Evolutionary conservation across 2,797 vertebrate genomes (phyloP).

Genomic region (Erithacus rubecula): DNA sequence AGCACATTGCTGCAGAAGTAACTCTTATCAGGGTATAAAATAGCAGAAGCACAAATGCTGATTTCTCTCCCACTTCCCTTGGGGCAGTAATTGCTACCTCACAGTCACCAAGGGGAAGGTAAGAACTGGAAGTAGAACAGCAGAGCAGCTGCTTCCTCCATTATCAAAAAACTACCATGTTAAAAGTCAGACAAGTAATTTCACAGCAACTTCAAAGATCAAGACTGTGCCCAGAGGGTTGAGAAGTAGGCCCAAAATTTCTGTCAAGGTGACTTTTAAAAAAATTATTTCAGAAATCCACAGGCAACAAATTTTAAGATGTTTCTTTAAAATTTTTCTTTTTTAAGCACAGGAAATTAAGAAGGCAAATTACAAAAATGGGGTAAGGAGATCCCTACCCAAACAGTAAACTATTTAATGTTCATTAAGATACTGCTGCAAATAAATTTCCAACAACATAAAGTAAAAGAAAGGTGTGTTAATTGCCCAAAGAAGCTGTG

Average conservation of each 20-base stretch:
- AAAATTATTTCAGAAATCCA: neutral
- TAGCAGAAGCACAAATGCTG: neutral
- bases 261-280: neutral
- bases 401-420: neutral
- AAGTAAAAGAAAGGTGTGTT: neutral
- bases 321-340: neutral
- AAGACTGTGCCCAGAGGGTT: neutral
- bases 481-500: neutral
- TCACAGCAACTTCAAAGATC: neutral
- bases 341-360: neutral
- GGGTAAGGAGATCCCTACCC: neutral
- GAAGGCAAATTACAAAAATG: neutral
- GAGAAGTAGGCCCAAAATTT: neutral
- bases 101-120: neutral
- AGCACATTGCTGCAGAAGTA: neutral
- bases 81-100: neutral
- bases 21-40: neutral
- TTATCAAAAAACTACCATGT: neutral
- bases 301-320: neutral
- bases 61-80: neutral
- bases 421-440: neutral
- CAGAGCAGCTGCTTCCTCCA: neutral
- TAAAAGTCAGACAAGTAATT: neutral
- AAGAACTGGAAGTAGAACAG: slow-evolving; percentile 1
- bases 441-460: neutral